Evolutionary conservation across 2,888 invertebrate species (phyloP).

Genomic region (Macaria notata): DNA sequence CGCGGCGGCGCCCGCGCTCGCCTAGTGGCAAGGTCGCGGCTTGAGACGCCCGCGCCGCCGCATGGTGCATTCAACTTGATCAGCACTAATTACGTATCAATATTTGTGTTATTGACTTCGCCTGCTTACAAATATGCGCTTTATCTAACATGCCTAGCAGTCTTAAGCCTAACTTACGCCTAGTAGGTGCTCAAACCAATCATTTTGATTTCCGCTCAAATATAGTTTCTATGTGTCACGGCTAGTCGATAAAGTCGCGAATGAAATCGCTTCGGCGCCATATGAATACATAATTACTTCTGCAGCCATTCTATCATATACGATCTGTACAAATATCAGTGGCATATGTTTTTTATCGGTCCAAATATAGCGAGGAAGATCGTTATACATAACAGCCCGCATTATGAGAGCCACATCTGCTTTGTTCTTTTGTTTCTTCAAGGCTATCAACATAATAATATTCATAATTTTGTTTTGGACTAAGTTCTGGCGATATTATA

Average conservation of each 20-base stretch:
- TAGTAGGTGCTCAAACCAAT: too few species aligned
- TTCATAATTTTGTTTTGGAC: background rate
- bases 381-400: conserved; percentile 38
- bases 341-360: conserved; percentile 29
- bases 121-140: conserved; percentile 10
- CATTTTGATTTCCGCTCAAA: too few species aligned
- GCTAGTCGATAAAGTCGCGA: conserved; percentile 5
- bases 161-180: too few species aligned
- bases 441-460: conserved; percentile 41
- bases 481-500: too few species aligned
- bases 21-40: conserved; percentile 63
- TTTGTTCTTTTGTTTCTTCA: conserved; percentile 53
- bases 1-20: conserved; percentile 45
- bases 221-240: too few species aligned
- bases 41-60: conserved; percentile 36
- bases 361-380: conserved; percentile 37
- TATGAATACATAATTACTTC: conserved; percentile 17
- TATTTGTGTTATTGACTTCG: conserved; percentile 36
- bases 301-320: conserved; percentile 21
- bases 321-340: conserved; percentile 23
- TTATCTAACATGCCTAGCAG: too few species aligned
- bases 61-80: conserved; percentile 71
- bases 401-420: conserved; percentile 52
- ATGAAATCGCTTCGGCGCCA: conserved; percentile 7
- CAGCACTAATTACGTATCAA: conserved; percentile 32